Conservation (phyloP, 2,113 vertebrate species). For the Podarcis raffonei region DNA sequence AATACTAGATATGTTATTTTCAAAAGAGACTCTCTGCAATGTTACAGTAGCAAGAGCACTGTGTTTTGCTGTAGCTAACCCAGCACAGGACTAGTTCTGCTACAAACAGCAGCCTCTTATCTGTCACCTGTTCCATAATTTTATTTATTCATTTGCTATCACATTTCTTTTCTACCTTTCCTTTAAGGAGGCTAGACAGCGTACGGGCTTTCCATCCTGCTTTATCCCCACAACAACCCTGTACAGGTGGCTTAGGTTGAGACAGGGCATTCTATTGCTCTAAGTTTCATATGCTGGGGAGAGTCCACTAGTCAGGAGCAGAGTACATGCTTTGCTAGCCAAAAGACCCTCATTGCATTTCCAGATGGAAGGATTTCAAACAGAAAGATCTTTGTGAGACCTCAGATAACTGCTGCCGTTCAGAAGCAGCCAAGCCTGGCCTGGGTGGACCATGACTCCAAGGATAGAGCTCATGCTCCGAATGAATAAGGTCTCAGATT, state of each 20-base stretch:
- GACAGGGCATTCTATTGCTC: neutral
- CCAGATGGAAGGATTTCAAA: too few relatives aligned
- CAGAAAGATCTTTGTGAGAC: too few relatives aligned
- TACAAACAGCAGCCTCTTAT: neutral
- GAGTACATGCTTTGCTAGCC: too few relatives aligned
- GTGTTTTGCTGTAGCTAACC: too few relatives aligned
- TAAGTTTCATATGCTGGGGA: too few relatives aligned
- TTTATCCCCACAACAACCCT: neutral
- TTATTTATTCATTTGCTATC: neutral
- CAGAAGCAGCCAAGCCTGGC: too few relatives aligned
- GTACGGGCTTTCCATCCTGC: neutral
- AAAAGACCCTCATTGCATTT: too few relatives aligned
- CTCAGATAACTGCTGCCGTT: too few relatives aligned
- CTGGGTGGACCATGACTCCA: too few relatives aligned
- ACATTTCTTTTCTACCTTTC: neutral
- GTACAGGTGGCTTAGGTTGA: neutral
- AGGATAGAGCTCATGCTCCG: too few relatives aligned
- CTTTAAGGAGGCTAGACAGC: neutral
- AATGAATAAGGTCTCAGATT: too few relatives aligned
- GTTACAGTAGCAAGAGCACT: neutral
- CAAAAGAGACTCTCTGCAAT: constrained; percentile 34
- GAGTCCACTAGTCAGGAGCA: too few relatives aligned
- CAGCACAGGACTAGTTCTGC: neutral
- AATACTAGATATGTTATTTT: constrained; percentile 54
- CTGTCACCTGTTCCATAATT: neutral